phyloP scores from a whole-genome alignment of 64 coral and sea anemone genomes.

The Stylophora pistillata region DNA sequence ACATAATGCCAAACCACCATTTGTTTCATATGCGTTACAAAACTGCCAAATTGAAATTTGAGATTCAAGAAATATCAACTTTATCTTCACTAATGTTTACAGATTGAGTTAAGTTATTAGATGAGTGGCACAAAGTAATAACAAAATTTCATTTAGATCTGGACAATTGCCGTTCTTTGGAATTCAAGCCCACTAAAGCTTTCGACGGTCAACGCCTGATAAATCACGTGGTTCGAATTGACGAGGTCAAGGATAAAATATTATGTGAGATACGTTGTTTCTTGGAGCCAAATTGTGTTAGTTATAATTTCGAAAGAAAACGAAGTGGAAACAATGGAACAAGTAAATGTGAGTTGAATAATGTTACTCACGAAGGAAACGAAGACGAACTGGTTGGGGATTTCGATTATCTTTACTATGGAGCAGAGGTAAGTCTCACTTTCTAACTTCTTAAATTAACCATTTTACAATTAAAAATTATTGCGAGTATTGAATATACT shows the following conservation, averaged over 20 bases:
- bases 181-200: neutral
- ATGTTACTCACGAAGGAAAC: neutral
- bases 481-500: no score
- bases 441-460: no score
- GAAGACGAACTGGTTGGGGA: neutral
- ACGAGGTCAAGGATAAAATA: neutral
- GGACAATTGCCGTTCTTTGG: neutral
- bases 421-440: neutral
- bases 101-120: no score
- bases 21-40: no score
- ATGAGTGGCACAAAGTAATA: no score
- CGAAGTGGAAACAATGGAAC: neutral
- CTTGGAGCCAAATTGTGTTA: neutral
- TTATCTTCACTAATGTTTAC: no score
- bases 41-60: no score
- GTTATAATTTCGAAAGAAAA: neutral
- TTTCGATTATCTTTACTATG: neutral
- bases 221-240: neutral
- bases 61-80: no score
- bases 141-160: no score
- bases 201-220: neutral
- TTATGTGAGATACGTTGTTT: neutral
- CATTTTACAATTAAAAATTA: no score
- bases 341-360: neutral
- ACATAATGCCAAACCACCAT: no score